These are phyloP conservation scores for Stichodactyla helianthus DNA, from an alignment of 64 coral and sea anemone genomes.

Conservation along the genomic window DNA sequence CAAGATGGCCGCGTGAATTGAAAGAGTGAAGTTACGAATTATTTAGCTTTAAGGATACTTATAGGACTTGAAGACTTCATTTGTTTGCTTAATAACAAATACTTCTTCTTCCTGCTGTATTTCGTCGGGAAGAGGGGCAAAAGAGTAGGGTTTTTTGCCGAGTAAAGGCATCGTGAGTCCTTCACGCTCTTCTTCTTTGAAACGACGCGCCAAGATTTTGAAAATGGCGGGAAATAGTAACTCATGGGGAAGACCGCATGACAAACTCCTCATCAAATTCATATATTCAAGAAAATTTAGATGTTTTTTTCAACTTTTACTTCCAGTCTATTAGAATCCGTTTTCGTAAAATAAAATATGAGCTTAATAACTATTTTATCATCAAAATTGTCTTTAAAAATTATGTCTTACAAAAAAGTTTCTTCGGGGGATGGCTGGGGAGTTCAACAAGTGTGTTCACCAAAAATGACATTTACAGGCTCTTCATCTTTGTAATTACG, in stretches of 20 bases:
- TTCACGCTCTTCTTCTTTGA: neutral
- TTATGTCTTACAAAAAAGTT: neutral
- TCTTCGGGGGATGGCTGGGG: neutral
- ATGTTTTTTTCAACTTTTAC: neutral
- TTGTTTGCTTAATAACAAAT: conserved; percentile 84
- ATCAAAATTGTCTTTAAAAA: neutral
- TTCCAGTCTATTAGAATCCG: neutral
- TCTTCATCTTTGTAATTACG: neutral
- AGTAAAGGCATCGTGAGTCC: conserved; percentile 72
- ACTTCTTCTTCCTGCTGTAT: conserved; percentile 69
- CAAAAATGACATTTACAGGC: neutral
- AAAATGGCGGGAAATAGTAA: conserved; percentile 62
- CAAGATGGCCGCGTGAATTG: neutral
- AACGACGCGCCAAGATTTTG: conserved; percentile 43
- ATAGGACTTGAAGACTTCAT: conserved; percentile 85
- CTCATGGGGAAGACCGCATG: conserved; percentile 23
- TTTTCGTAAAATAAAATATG: neutral
- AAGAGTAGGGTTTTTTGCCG: conserved; percentile 55
- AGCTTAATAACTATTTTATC: neutral
- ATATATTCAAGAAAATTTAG: neutral
- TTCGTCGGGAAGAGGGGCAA: conserved; percentile 49
- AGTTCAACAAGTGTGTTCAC: neutral
- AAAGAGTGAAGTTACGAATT: neutral
- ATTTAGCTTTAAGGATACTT: conserved; percentile 62
- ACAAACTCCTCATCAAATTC: neutral